Conservation (phyloP, 2,888 invertebrate species). For the Drosophila fungiperda region DNA sequence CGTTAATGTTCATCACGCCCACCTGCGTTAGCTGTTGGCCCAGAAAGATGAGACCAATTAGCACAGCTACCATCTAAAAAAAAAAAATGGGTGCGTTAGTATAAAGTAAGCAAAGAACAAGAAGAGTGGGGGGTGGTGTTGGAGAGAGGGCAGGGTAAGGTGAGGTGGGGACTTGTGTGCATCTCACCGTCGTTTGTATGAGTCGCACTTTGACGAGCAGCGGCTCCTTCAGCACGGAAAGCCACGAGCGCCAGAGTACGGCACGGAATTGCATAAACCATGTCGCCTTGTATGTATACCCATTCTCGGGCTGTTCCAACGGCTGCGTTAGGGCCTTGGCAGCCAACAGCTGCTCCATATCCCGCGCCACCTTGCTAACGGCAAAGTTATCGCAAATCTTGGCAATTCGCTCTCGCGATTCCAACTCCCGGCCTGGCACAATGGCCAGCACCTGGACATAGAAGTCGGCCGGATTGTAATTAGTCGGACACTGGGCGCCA, state of each 20-base stretch:
- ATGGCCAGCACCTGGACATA: slow-evolving; percentile 95
- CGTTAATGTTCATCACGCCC: slow-evolving; percentile 97
- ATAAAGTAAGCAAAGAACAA: background rate
- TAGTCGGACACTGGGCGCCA: slow-evolving; percentile 93
- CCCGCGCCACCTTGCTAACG: slow-evolving; percentile 82
- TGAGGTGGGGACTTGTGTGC: slow-evolving; percentile 43
- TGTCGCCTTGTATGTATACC: slow-evolving; percentile 86
- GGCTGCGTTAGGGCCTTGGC: slow-evolving; percentile 63
- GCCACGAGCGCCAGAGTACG: slow-evolving; percentile 95
- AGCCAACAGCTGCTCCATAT: slow-evolving; percentile 82
- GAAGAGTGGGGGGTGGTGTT: background rate
- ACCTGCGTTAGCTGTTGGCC: slow-evolving; percentile 93
- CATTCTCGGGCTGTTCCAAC: slow-evolving; percentile 87
- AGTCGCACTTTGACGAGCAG: slow-evolving; percentile 94
- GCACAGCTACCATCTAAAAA: slow-evolving; percentile 92
- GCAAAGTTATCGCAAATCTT: slow-evolving; percentile 92
- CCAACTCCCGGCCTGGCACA: slow-evolving; percentile 92
- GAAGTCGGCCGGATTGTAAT: slow-evolving; percentile 97
- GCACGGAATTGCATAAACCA: slow-evolving; percentile 96
- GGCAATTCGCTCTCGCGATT: slow-evolving; percentile 91
- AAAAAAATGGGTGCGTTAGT: background rate
- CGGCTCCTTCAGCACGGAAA: slow-evolving; percentile 95
- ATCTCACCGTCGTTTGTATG: slow-evolving; percentile 93
- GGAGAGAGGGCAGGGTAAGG: background rate
- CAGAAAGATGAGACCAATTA: slow-evolving; percentile 95